A percentile compares a stretch with the other conserved stretches of the same genome.
Evolutionary conservation across 1,140 invertebrate genomes (phyloP).

Genomic region (Lucilia sericata): DNA sequence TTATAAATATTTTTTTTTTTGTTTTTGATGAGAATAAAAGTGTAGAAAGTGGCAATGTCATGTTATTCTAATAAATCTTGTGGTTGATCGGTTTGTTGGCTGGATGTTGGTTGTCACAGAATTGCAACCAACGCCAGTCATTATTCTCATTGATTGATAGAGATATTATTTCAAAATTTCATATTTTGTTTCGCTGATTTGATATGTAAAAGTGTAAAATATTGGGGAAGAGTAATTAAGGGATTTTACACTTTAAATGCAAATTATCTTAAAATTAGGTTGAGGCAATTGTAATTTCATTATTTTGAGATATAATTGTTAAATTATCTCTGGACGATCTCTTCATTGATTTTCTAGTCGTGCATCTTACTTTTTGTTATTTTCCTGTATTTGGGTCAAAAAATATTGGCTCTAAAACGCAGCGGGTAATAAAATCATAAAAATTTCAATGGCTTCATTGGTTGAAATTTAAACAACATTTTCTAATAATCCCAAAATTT

Average conservation of each 20-base stretch:
- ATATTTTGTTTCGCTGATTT: not conserved
- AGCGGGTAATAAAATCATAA: slow-evolving; percentile 34
- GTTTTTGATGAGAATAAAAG: not conserved
- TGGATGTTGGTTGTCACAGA: not conserved
- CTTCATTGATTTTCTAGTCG: not conserved
- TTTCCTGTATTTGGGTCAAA: not conserved
- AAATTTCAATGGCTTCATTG: slow-evolving; percentile 19
- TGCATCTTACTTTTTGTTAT: not conserved
- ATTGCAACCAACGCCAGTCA: not conserved
- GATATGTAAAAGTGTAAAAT: not conserved
- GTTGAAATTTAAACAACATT: not conserved
- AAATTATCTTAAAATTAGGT: not conserved
- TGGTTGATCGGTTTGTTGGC: not conserved
- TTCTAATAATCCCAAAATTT: no score
- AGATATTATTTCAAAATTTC: not conserved
- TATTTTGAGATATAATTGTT: no score
- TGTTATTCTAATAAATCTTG: slow-evolving; percentile 10
- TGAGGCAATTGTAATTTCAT: no score
- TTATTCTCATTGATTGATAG: not conserved
- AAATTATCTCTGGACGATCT: no score
- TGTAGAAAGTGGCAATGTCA: slow-evolving; percentile 3
- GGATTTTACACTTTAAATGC: not conserved
- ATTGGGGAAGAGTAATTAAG: not conserved
- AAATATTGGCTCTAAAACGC: not conserved
- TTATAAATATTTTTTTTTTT: not conserved